Evolutionary conservation across 2,888 invertebrate species (phyloP).

Genomic region (Megamerina dolium): DNA sequence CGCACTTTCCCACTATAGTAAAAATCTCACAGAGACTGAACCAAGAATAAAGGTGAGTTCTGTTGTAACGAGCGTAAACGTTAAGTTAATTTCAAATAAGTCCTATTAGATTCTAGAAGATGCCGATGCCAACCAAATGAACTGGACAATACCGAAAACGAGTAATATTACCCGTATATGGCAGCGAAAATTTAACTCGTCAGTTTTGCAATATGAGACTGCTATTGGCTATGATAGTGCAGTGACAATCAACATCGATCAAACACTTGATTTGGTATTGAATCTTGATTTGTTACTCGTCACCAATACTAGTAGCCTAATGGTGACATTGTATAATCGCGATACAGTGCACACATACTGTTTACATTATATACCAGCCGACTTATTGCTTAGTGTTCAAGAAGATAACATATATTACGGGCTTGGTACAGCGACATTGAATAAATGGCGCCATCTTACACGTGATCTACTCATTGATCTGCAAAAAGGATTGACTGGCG

Average conservation of each 20-base stretch:
- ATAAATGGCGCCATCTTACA: constrained; percentile 72
- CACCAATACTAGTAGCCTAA: constrained; percentile 72
- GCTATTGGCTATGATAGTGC: constrained; percentile 64
- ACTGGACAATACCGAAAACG: constrained; percentile 70
- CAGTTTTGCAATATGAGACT: constrained; percentile 67
- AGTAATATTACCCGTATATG: constrained; percentile 60
- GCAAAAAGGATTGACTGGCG: constrained; percentile 75
- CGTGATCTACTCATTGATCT: constrained; percentile 86
- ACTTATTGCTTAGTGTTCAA: constrained; percentile 65
- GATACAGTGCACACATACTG: constrained; percentile 73
- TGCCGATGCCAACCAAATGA: constrained; percentile 60
- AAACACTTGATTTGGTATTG: constrained; percentile 66
- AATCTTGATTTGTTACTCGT: constrained; percentile 66
- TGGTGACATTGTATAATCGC: constrained; percentile 69
- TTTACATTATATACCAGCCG: constrained; percentile 75
- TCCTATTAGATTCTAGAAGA: constrained; percentile 60
- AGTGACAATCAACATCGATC: constrained; percentile 61
- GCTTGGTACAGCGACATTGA: constrained; percentile 56
- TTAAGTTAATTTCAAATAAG: background rate
- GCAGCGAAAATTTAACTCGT: constrained; percentile 56
- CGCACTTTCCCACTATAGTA: constrained; percentile 94
- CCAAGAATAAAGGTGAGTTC: constrained; percentile 57
- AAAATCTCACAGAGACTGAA: constrained; percentile 80
- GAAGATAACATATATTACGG: constrained; percentile 83
- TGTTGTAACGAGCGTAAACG: background rate